Conservation (phyloP, 2,888 invertebrate species). For the Metalampra italica region DNA sequence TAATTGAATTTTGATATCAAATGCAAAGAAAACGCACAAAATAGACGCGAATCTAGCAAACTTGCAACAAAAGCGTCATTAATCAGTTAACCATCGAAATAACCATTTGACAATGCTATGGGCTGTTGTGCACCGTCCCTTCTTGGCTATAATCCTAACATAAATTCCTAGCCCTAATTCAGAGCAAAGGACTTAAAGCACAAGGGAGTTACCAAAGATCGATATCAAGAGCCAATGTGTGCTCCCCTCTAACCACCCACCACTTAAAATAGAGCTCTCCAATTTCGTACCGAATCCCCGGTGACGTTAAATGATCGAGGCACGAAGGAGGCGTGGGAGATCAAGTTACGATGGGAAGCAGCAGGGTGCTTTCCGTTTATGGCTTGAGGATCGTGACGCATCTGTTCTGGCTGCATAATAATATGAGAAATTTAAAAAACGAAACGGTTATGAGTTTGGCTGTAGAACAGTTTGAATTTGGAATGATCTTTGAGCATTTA, state of each 20-base stretch:
- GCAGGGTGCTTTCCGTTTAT: conserved; percentile 63
- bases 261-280: conserved; percentile 49
- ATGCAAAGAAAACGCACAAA: too few relatives aligned
- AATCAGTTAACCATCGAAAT: too few relatives aligned
- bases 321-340: conserved; percentile 34
- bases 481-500: neutral
- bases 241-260: conserved; percentile 50
- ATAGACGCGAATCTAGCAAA: too few relatives aligned
- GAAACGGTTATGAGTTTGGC: conserved; percentile 26
- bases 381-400: conserved; percentile 66
- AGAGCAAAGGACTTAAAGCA: conserved; percentile 57
- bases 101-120: too few relatives aligned
- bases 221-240: conserved; percentile 69
- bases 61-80: too few relatives aligned
- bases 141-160: conserved; percentile 50
- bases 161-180: conserved; percentile 69
- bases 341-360: conserved; percentile 42
- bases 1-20: too few relatives aligned
- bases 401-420: conserved; percentile 66
- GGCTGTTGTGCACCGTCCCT: conserved; percentile 34
- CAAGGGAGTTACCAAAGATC: conserved; percentile 71
- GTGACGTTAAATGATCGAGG: conserved; percentile 35
- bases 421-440: conserved; percentile 52
- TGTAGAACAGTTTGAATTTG: conserved; percentile 13
- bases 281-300: conserved; percentile 44